Evolutionary conservation across 2,888 invertebrate species (phyloP).

Genomic region (Diarsia dahlii): DNA sequence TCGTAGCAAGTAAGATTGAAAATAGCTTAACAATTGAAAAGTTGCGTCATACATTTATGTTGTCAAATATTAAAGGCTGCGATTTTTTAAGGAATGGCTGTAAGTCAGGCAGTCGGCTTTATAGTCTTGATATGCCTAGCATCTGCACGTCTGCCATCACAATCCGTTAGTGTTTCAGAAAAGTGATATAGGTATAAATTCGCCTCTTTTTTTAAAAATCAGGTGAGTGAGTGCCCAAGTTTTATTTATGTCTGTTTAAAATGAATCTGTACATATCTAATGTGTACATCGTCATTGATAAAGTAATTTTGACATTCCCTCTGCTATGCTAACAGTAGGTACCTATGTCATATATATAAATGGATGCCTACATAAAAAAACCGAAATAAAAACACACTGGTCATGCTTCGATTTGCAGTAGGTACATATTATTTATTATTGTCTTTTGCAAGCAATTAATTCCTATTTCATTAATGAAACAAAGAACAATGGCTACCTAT

Average conservation of each 20-base stretch:
- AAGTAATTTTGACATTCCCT: background rate
- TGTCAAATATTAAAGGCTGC: background rate
- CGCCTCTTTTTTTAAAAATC: background rate
- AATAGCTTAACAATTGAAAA: background rate
- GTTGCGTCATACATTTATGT: background rate
- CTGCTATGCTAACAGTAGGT: no score
- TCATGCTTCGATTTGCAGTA: background rate
- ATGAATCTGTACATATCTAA: background rate
- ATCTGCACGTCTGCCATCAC: background rate
- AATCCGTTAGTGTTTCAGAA: conserved; percentile 8
- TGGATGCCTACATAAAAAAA: background rate
- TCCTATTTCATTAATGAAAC: background rate
- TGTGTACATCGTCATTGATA: background rate
- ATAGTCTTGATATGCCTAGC: background rate
- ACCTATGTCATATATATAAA: background rate
- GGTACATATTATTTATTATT: background rate
- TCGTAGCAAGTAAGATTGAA: accelerated
- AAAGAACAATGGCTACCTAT: background rate
- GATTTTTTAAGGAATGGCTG: background rate
- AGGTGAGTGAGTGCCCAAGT: conserved; percentile 29
- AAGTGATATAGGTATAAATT: conserved; percentile 1
- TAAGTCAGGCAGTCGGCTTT: background rate
- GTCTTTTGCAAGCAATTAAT: background rate
- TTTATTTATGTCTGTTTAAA: background rate
- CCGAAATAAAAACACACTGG: background rate